Percentiles rank a stretch among this genome's conserved stretches.
phyloP scores from a whole-genome alignment of 2,888 invertebrate genomes.

The Esperia sulphurella region DNA sequence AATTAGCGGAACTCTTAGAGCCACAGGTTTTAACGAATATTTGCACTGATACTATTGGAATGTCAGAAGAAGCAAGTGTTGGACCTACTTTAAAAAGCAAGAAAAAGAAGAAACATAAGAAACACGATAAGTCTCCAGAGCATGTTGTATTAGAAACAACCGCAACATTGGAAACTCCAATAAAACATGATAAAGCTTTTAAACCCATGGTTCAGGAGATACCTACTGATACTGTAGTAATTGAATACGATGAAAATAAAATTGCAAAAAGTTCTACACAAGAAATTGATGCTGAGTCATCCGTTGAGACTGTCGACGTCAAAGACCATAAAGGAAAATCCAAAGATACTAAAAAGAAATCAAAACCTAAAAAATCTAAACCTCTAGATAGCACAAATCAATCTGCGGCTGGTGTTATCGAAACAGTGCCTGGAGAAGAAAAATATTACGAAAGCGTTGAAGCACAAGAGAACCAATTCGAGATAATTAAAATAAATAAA shows the following conservation, averaged over 20 bases:
- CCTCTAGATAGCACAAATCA: neutral
- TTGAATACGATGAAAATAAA: neutral
- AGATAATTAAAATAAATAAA: slow-evolving; percentile 37
- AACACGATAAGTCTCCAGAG: slow-evolving; percentile 28
- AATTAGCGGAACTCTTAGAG: neutral
- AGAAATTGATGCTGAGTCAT: neutral
- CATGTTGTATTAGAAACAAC: slow-evolving; percentile 15
- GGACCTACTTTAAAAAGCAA: slow-evolving; percentile 38
- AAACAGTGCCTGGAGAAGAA: slow-evolving; percentile 9
- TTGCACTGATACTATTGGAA: slow-evolving; percentile 16
- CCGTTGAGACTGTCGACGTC: neutral
- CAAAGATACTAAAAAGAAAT: slow-evolving; percentile 23
- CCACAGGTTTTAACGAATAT: slow-evolving; percentile 14
- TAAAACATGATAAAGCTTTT: neutral
- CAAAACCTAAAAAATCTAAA: slow-evolving; percentile 22
- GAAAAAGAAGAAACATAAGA: slow-evolving; percentile 38
- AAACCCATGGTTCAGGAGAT: neutral
- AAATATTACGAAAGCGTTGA: slow-evolving; percentile 5
- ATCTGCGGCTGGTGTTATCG: slow-evolving; percentile 1
- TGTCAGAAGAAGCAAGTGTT: slow-evolving; percentile 10
- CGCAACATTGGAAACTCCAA: neutral
- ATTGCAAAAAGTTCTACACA: neutral
- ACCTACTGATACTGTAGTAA: neutral
- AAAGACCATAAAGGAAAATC: slow-evolving; percentile 2
- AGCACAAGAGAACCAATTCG: slow-evolving; percentile 18